Evolutionary conservation across 2,888 invertebrate species (phyloP).

Genomic region (Catocala nupta): DNA sequence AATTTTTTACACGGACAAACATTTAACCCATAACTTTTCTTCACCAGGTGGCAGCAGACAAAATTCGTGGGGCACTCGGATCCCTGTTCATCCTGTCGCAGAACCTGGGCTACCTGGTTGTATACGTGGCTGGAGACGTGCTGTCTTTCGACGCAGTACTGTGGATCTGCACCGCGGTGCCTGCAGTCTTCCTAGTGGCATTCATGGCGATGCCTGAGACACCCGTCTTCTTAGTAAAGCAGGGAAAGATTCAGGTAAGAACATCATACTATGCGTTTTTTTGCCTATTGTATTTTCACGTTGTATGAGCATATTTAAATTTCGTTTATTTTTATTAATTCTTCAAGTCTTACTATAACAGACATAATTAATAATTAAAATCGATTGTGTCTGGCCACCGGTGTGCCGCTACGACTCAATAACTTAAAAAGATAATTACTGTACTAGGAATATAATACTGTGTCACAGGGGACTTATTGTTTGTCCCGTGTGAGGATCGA

Average conservation of each 20-base stretch:
- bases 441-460: too few relatives aligned
- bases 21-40: not conserved
- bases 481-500: too few relatives aligned
- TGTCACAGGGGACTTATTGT: too few relatives aligned
- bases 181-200: slow-evolving; percentile 69
- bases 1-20: too few relatives aligned
- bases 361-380: too few relatives aligned
- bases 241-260: slow-evolving; percentile 78
- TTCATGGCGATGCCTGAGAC: slow-evolving; percentile 83
- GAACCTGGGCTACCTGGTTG: slow-evolving; percentile 80
- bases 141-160: slow-evolving; percentile 74
- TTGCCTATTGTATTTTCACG: not conserved
- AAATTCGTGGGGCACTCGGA: slow-evolving; percentile 79
- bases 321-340: too few relatives aligned
- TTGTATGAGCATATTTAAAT: too few relatives aligned
- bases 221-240: slow-evolving; percentile 80
- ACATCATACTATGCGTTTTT: not conserved
- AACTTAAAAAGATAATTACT: too few relatives aligned
- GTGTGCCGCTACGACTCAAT: too few relatives aligned
- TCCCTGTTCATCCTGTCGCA: slow-evolving; percentile 82
- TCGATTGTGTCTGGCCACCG: too few relatives aligned
- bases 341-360: too few relatives aligned
- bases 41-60: slow-evolving; percentile 78
- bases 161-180: slow-evolving; percentile 80
- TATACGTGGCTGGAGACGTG: slow-evolving; percentile 79